Conservation (phyloP, 2,797 vertebrate genomes). For the Myotis daubentonii region DNA sequence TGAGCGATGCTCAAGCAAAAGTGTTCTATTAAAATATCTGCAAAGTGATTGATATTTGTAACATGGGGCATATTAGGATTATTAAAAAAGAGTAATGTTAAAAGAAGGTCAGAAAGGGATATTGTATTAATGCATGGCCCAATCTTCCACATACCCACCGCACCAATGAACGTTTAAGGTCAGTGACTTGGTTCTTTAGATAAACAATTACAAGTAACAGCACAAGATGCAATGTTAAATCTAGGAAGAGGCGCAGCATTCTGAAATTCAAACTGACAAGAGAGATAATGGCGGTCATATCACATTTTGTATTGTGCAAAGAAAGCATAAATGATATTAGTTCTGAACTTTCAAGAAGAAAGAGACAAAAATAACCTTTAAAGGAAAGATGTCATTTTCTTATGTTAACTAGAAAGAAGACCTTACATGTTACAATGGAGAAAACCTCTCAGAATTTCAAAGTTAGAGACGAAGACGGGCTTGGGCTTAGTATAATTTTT, state of each 20-base stretch:
- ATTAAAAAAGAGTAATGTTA: fast-evolving
- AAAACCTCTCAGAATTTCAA: background rate
- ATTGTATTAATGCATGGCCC: fast-evolving
- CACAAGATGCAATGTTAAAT: fast-evolving
- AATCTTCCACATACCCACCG: fast-evolving
- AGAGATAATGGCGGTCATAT: fast-evolving
- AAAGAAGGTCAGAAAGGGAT: background rate
- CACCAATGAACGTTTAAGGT: fast-evolving
- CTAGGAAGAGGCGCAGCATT: fast-evolving
- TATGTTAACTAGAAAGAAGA: background rate
- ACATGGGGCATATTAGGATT: fast-evolving
- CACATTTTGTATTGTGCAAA: background rate
- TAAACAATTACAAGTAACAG: no score
- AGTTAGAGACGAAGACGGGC: background rate
- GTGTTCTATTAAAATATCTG: no score
- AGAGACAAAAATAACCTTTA: background rate
- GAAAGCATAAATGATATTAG: background rate
- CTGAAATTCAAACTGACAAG: background rate
- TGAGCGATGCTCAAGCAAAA: background rate
- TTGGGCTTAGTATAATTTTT: background rate
- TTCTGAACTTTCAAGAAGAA: background rate
- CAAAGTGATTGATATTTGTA: fast-evolving
- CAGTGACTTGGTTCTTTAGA: background rate
- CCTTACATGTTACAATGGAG: background rate
- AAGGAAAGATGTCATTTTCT: background rate